These are phyloP conservation scores for Dinoponera quadriceps DNA, from an alignment of 1,140 invertebrate species.

Conservation along the genomic window DNA sequence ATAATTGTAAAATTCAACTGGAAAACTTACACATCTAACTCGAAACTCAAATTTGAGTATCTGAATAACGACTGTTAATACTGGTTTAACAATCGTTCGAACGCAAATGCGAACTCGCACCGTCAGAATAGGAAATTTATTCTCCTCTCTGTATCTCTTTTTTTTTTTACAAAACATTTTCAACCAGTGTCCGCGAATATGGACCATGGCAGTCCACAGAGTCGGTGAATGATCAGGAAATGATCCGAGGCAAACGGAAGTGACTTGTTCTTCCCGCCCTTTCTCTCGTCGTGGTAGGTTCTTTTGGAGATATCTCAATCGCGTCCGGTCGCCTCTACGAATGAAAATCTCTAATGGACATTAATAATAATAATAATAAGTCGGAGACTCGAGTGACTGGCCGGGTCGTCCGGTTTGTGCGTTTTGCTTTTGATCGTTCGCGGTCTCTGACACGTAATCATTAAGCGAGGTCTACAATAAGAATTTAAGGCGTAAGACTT, in stretches of 20 bases:
- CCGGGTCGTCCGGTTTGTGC: conserved; percentile 29
- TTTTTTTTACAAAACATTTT: neutral
- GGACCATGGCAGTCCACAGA: neutral
- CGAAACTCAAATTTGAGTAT: no score
- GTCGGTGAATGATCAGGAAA: conserved; percentile 4
- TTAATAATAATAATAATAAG: no score
- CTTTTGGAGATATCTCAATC: neutral
- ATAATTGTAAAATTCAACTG: no score
- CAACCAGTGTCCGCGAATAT: conserved; percentile 35
- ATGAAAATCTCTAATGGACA: conserved; percentile 20
- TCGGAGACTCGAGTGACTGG: neutral
- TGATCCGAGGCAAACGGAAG: conserved; percentile 10
- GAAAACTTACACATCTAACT: no score
- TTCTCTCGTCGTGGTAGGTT: neutral
- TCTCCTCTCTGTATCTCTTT: no score
- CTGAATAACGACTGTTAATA: no score
- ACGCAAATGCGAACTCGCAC: no score
- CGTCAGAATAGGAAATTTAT: no score
- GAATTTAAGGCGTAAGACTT: no score
- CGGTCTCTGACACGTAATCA: conserved; percentile 10
- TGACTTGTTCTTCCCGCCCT: neutral
- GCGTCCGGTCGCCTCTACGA: neutral
- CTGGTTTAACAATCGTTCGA: no score
- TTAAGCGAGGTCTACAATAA: no score
- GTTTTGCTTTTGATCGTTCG: conserved; percentile 46